Percentiles rank a stretch among this genome's conserved stretches.
Evolutionary conservation across 2,888 invertebrate species (phyloP).

Genomic region (Xanthia togata): DNA sequence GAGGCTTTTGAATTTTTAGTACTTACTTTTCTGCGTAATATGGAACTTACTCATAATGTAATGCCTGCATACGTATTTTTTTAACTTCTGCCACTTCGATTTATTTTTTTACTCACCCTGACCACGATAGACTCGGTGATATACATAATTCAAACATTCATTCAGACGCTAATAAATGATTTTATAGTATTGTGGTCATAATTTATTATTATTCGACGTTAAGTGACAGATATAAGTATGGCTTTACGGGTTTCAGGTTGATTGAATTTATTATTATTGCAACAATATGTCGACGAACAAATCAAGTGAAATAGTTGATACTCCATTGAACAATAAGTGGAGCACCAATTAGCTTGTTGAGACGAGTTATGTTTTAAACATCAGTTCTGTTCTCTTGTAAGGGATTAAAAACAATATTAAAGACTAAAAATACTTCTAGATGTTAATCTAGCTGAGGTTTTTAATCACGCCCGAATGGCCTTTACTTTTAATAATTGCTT

Average conservation of each 20-base stretch:
- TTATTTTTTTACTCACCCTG: conserved; percentile 19
- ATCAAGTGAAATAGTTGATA: conserved; percentile 39
- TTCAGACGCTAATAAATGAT: conserved; percentile 45
- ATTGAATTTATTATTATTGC: conserved; percentile 55
- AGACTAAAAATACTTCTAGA: conserved; percentile 13
- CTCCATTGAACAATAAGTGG: conserved; percentile 15
- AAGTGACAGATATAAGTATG: conserved; percentile 49
- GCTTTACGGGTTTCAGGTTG: conserved; percentile 42
- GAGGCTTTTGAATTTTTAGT: conserved; percentile 82
- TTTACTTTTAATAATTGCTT: conserved; percentile 27
- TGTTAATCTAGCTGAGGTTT: conserved; percentile 12
- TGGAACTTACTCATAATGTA: conserved; percentile 53
- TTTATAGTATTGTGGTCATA: conserved; percentile 36
- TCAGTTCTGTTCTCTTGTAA: neutral
- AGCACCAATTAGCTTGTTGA: conserved; percentile 39
- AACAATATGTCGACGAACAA: conserved; percentile 45
- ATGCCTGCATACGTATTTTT: conserved; percentile 51
- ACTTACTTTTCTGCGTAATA: conserved; percentile 71
- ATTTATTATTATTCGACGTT: conserved; percentile 50
- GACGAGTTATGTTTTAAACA: conserved; percentile 39
- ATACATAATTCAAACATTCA: conserved; percentile 52
- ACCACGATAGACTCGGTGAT: conserved; percentile 27
- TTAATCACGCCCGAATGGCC: conserved; percentile 20
- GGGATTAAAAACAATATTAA: neutral
- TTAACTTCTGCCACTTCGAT: conserved; percentile 18